A percentile compares a stretch with the other conserved stretches of the same genome.
These are phyloP conservation scores for Saturnia japonica DNA, from an alignment of 2,888 invertebrate species.

Conservation along the genomic window DNA sequence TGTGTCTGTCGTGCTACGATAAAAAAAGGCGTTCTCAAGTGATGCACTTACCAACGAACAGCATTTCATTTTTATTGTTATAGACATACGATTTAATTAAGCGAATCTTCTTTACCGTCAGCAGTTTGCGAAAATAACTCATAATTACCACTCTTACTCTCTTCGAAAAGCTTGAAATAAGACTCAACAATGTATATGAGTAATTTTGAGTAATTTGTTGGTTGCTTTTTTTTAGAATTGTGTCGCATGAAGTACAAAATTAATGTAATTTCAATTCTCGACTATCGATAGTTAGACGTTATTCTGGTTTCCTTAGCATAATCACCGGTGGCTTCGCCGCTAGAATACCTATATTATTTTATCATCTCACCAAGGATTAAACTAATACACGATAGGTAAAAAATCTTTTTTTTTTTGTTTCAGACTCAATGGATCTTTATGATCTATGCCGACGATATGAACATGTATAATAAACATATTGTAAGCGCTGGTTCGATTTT, in stretches of 20 bases:
- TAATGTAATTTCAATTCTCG: constrained; percentile 45
- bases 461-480: too few relatives aligned
- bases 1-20: too few relatives aligned
- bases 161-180: neutral
- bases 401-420: neutral
- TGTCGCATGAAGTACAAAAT: constrained; percentile 29
- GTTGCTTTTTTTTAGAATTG: constrained; percentile 10
- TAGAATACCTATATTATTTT: constrained; percentile 51
- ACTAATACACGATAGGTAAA: constrained; percentile 21
- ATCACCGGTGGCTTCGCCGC: constrained; percentile 38
- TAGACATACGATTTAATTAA: neutral
- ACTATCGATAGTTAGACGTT: constrained; percentile 41
- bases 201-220: constrained; percentile 3
- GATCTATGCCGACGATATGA: too few relatives aligned
- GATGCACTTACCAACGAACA: too few relatives aligned
- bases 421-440: too few relatives aligned
- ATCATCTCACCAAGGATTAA: constrained; percentile 31
- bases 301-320: constrained; percentile 47
- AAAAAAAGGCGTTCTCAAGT: too few relatives aligned
- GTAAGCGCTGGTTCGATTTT: too few relatives aligned
- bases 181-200: constrained; percentile 7
- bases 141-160: neutral
- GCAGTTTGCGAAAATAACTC: neutral
- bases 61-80: too few relatives aligned
- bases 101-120: neutral